Percentiles rank a stretch among this genome's conserved stretches.
These are phyloP conservation scores for Lycocorax pyrrhopterus DNA, from an alignment of 2,113 vertebrate species.

Conservation along the genomic window DNA sequence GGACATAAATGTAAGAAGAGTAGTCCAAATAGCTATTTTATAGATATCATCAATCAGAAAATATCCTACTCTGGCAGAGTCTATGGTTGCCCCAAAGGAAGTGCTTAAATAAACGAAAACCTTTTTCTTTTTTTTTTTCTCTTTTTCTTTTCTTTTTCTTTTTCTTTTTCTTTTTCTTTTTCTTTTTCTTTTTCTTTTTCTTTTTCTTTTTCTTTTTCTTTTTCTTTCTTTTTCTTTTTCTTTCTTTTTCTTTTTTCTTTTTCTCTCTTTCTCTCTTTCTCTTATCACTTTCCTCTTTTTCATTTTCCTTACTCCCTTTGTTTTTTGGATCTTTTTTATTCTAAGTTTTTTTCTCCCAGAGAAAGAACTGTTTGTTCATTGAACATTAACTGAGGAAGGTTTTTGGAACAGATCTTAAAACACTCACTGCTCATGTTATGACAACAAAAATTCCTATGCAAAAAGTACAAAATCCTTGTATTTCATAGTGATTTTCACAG, in stretches of 20 bases:
- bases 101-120: background rate
- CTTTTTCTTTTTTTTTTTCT: fast-evolving
- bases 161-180: fast-evolving
- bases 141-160: fast-evolving
- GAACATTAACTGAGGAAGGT: background rate
- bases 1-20: background rate
- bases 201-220: fast-evolving
- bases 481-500: background rate
- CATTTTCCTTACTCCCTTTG: background rate
- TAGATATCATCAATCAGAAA: constrained; percentile 31
- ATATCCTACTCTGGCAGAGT: background rate
- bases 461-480: background rate
- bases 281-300: no score
- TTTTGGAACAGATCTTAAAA: background rate
- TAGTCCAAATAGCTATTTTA: constrained; percentile 6
- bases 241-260: fast-evolving
- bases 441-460: background rate
- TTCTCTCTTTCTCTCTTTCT: fast-evolving
- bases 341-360: background rate
- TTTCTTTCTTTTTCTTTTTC: fast-evolving
- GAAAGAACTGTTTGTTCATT: background rate
- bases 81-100: background rate
- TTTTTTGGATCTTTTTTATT: background rate
- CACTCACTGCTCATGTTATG: background rate
- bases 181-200: fast-evolving